Percentiles rank a stretch among this genome's conserved stretches.
Conservation (phyloP, 2,888 invertebrate species). For the Dynastes tityus region DNA sequence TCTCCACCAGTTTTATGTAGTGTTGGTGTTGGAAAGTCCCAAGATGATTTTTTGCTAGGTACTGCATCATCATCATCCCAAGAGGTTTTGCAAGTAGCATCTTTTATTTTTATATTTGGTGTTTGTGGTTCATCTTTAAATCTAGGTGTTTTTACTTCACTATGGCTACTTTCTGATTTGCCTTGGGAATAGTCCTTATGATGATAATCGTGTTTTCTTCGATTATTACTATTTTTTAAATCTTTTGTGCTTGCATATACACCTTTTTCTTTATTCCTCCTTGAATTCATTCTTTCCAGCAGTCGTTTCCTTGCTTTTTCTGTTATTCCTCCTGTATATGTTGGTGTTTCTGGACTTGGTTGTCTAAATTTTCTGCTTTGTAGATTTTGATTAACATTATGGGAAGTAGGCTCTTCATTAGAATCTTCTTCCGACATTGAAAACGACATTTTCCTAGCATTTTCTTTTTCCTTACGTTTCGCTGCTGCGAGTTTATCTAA, state of each 20-base stretch:
- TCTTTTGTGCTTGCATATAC: conserved; percentile 81
- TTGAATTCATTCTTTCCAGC: conserved; percentile 74
- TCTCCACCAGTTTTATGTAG: conserved; percentile 64
- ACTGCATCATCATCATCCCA: conserved; percentile 85
- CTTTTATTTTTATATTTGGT: conserved; percentile 79
- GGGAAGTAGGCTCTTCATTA: conserved; percentile 62
- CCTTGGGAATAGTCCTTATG: conserved; percentile 61
- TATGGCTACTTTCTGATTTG: conserved; percentile 61
- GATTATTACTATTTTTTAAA: conserved; percentile 59
- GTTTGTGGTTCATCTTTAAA: conserved; percentile 92
- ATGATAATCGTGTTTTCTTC: conserved; percentile 57
- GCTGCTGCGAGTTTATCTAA: conserved; percentile 89
- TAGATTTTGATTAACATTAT: conserved; percentile 61
- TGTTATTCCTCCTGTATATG: conserved; percentile 94
- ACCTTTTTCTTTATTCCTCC: conserved; percentile 78
- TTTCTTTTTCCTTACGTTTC: conserved; percentile 76
- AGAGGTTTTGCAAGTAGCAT: conserved; percentile 79
- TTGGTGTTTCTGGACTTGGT: conserved; percentile 91
- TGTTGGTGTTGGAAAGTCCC: conserved; percentile 94
- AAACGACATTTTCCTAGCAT: conserved; percentile 79
- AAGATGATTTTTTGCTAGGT: conserved; percentile 82
- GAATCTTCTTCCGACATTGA: conserved; percentile 72
- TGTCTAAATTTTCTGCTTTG: conserved; percentile 81
- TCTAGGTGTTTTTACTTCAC: conserved; percentile 70
- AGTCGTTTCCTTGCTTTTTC: conserved; percentile 83